phyloP scores from a whole-genome alignment of 2,888 invertebrate genomes.

The Hirtodrosophila histrioides region DNA sequence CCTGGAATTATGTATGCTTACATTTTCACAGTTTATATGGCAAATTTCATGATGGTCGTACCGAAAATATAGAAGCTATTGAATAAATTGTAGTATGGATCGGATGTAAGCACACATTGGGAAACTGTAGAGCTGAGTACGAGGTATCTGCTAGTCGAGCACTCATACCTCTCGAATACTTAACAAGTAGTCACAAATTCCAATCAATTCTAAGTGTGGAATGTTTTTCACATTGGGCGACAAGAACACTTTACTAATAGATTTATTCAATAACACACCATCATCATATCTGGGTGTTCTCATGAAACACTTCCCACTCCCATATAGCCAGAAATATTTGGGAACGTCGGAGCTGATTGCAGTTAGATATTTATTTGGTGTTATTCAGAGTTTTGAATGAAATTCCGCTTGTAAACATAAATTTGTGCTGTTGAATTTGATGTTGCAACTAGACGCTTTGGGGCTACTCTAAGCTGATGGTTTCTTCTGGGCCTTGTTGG shows the following conservation, averaged over 20 bases:
- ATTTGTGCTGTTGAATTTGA: slow-evolving; percentile 20
- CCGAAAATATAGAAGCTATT: too few relatives aligned
- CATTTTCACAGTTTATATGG: too few relatives aligned
- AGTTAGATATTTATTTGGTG: slow-evolving; percentile 67
- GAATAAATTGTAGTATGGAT: too few relatives aligned
- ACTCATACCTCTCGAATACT: not conserved
- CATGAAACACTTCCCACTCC: not conserved
- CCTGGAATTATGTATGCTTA: too few relatives aligned
- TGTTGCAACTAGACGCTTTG: slow-evolving; percentile 3
- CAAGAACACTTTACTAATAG: slow-evolving; percentile 49
- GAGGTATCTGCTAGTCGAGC: slow-evolving; percentile 9
- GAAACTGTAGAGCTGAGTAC: too few relatives aligned
- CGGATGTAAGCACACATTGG: too few relatives aligned
- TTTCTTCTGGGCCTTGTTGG: slow-evolving; percentile 64
- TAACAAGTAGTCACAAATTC: slow-evolving; percentile 12
- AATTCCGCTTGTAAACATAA: slow-evolving; percentile 69
- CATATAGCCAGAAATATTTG: slow-evolving; percentile 13
- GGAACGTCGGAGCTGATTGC: slow-evolving; percentile 41
- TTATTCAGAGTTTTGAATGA: slow-evolving; percentile 68
- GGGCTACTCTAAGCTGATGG: slow-evolving; percentile 42
- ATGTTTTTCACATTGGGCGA: slow-evolving; percentile 11
- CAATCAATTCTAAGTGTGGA: slow-evolving; percentile 36
- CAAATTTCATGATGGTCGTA: too few relatives aligned
- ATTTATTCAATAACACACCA: slow-evolving; percentile 18
- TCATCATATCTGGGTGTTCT: not conserved